phyloP scores from a whole-genome alignment of 2,113 vertebrate genomes.

The Morone saxatilis region DNA sequence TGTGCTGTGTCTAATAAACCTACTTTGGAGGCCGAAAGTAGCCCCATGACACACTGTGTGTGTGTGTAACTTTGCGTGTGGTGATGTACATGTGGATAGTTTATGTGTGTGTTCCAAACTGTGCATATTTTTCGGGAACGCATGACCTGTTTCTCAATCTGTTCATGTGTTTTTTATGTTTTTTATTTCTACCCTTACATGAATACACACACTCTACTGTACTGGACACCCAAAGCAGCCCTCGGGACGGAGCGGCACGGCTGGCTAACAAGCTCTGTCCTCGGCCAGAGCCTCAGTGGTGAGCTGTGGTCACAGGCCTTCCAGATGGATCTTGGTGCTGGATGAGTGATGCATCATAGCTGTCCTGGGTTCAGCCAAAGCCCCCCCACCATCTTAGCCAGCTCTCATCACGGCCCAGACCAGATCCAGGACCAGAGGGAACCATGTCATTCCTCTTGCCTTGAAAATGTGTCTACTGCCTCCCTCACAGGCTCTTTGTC shows the following conservation, averaged over 20 bases:
- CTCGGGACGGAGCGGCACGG: neutral
- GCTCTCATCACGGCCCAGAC: slow-evolving; percentile 11
- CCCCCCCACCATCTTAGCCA: neutral
- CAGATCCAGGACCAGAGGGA: slow-evolving; percentile 10
- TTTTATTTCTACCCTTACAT: neutral
- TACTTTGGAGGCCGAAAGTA: slow-evolving; percentile 37
- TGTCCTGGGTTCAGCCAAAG: slow-evolving; percentile 5
- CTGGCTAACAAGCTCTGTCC: slow-evolving; percentile 38
- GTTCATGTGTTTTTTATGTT: slow-evolving; percentile 11
- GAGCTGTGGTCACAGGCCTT: slow-evolving; percentile 15
- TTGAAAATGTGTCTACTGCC: neutral
- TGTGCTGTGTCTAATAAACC: slow-evolving; percentile 69
- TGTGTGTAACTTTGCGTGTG: slow-evolving; percentile 21
- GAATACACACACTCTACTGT: slow-evolving; percentile 21
- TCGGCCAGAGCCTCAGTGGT: slow-evolving; percentile 5
- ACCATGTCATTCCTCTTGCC: neutral
- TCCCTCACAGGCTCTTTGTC: neutral
- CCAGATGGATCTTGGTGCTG: slow-evolving; percentile 39
- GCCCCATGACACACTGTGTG: slow-evolving; percentile 39
- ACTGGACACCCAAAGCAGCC: slow-evolving; percentile 10
- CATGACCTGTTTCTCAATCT: slow-evolving; percentile 59
- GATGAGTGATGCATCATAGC: slow-evolving; percentile 31
- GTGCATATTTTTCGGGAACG: slow-evolving; percentile 26
- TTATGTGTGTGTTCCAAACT: slow-evolving; percentile 33
- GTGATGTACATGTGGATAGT: slow-evolving; percentile 22